Evolutionary conservation across 2,113 vertebrate species (phyloP).

Genomic region (Rhizomys pruinosus): DNA sequence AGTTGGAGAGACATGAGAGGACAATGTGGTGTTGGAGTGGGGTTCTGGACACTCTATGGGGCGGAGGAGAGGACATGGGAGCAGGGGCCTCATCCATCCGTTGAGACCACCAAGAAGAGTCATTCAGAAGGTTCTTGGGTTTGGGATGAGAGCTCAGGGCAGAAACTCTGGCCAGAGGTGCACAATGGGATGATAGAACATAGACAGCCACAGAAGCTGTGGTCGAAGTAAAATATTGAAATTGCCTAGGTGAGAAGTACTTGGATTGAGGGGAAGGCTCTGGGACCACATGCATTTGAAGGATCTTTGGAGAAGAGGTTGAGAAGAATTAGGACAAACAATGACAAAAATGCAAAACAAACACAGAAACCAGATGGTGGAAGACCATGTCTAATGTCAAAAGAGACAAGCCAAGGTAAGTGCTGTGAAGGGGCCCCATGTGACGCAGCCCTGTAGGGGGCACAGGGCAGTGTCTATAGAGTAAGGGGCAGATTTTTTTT

Average conservation of each 20-base stretch:
- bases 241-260: background rate
- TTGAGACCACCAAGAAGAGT: background rate
- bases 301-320: background rate
- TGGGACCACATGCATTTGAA: background rate
- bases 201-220: background rate
- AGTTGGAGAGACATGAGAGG: background rate
- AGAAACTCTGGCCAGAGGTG: background rate
- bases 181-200: background rate
- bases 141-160: background rate
- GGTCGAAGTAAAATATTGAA: background rate
- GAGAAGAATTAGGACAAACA: background rate
- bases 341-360: no score
- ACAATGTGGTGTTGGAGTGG: background rate
- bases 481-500: background rate
- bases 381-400: background rate
- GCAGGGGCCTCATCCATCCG: no score
- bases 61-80: no score
- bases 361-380: background rate
- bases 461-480: no score
- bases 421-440: rapidly evolving
- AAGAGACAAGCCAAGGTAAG: background rate
- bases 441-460: background rate
- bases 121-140: background rate
- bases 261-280: background rate
- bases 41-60: background rate